These are phyloP conservation scores for Hylaeus anthracinus DNA, from an alignment of 1,140 invertebrate genomes.

Conservation along the genomic window DNA sequence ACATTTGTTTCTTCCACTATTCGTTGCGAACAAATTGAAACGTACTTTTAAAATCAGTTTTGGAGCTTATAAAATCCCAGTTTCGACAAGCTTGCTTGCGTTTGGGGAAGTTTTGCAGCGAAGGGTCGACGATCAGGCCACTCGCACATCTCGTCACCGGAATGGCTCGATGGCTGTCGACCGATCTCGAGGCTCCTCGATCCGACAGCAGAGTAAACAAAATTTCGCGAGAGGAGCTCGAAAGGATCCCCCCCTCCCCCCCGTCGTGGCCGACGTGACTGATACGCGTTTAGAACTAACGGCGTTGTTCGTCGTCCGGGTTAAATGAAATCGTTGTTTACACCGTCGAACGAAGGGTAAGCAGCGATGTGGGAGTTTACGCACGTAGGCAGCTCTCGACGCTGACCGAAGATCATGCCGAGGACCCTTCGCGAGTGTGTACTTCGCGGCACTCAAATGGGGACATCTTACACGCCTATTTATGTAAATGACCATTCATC, in stretches of 20 bases:
- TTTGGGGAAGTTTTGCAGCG: too few species aligned
- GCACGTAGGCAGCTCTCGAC: slow-evolving; percentile 6
- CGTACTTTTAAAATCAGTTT: too few species aligned
- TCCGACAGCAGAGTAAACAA: not conserved
- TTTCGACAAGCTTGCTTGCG: too few species aligned
- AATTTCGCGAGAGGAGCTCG: slow-evolving; percentile 4
- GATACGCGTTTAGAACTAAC: not conserved
- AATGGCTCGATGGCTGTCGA: not conserved
- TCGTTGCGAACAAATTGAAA: too few species aligned
- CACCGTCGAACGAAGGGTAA: slow-evolving; percentile 7
- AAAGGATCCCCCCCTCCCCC: not conserved
- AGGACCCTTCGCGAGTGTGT: not conserved
- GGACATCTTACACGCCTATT: too few species aligned
- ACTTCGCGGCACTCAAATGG: too few species aligned
- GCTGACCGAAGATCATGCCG: not conserved
- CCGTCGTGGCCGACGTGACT: not conserved
- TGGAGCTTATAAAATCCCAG: too few species aligned
- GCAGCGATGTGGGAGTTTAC: not conserved
- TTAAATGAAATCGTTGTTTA: slow-evolving; percentile 36
- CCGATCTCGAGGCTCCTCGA: not conserved
- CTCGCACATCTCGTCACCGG: too few species aligned
- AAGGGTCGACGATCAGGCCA: too few species aligned
- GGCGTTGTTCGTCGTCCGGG: not conserved
- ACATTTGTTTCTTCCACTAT: too few species aligned
- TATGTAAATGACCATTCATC: too few species aligned